A percentile compares a stretch with the other conserved stretches of the same genome.
These are phyloP conservation scores for Allophyes oxyacanthae DNA, from an alignment of 2,888 invertebrate species.

Conservation along the genomic window DNA sequence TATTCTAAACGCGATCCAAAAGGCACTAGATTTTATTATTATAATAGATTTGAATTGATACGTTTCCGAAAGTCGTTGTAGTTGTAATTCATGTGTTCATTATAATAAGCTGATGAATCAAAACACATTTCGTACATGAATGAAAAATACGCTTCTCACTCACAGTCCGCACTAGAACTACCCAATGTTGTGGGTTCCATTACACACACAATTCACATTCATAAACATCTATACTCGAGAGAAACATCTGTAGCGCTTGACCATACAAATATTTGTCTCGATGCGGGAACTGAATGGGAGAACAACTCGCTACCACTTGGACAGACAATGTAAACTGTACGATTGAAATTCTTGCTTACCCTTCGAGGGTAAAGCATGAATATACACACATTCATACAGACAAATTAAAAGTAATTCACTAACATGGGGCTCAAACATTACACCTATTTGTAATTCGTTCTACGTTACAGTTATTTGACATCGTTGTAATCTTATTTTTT, in stretches of 20 bases:
- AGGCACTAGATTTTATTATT: slow-evolving; percentile 77
- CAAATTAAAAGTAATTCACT: slow-evolving; percentile 11
- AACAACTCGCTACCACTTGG: slow-evolving; percentile 13
- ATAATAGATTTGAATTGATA: slow-evolving; percentile 71
- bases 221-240: slow-evolving; percentile 3
- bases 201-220: background rate
- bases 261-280: slow-evolving; percentile 28
- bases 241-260: slow-evolving; percentile 22
- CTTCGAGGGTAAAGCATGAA: slow-evolving; percentile 4
- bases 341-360: background rate
- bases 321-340: slow-evolving; percentile 13
- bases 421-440: slow-evolving; percentile 35
- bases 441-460: slow-evolving; percentile 35
- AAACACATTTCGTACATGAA: slow-evolving; percentile 9
- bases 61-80: slow-evolving; percentile 72
- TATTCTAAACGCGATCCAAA: slow-evolving; percentile 74
- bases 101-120: slow-evolving; percentile 21
- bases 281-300: slow-evolving; percentile 6
- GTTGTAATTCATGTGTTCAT: slow-evolving; percentile 33
- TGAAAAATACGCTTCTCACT: background rate
- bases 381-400: slow-evolving; percentile 17
- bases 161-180: background rate
- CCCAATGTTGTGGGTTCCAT: background rate
- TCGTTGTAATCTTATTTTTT: slow-evolving; percentile 31
- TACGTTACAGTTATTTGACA: slow-evolving; percentile 39